Conservation (phyloP, 2,113 vertebrate species). For the Callopanchax toddi region DNA sequence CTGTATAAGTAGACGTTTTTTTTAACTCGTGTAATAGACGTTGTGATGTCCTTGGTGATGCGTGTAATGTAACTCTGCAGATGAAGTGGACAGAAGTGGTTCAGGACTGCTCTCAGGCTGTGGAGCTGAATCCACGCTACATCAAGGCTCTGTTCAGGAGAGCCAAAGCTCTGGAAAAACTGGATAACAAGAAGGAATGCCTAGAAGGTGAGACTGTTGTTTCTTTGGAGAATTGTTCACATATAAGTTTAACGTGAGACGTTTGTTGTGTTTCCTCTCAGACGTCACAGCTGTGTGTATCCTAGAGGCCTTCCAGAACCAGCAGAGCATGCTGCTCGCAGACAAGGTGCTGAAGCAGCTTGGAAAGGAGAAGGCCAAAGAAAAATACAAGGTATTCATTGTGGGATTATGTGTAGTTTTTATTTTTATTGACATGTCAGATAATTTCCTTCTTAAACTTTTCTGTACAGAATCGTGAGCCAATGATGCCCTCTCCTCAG, state of each 20-base stretch:
- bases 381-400: constrained; percentile 93
- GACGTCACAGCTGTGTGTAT: constrained; percentile 99
- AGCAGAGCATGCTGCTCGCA: constrained; percentile 97
- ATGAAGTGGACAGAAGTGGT: constrained; percentile 96
- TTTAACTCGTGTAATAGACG: no score
- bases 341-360: constrained; percentile 98
- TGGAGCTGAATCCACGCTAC: constrained; percentile 95
- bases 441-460: neutral
- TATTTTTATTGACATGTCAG: fast-evolving
- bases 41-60: no score
- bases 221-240: neutral
- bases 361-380: constrained; percentile 99
- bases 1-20: no score
- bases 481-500: constrained; percentile 98
- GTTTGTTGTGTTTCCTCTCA: constrained; percentile 37
- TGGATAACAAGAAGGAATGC: constrained; percentile 97
- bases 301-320: constrained; percentile 98
- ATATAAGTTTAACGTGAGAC: neutral
- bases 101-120: constrained; percentile 92
- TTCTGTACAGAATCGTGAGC: constrained; percentile 90
- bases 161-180: constrained; percentile 94
- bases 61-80: constrained; percentile 64
- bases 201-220: constrained; percentile 87
- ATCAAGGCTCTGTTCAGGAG: constrained; percentile 97
- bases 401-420: neutral